Conservation (phyloP, 2,797 vertebrate species). For the Oreochromis grahami region DNA sequence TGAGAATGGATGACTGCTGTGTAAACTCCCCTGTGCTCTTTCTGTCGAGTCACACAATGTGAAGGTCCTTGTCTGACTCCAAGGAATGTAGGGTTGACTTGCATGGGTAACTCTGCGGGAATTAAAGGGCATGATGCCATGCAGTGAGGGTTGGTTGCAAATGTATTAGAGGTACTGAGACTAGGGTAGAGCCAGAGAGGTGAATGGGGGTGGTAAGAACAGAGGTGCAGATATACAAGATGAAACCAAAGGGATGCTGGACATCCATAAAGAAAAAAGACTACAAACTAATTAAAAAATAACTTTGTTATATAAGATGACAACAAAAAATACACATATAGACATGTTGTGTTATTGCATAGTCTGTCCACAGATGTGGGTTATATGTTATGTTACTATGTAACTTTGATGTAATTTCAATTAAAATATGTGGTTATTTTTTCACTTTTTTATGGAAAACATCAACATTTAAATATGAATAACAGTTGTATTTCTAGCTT, state of each 20-base stretch:
- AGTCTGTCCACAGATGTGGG: neutral
- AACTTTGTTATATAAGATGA: neutral
- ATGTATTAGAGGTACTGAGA: neutral
- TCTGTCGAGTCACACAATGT: conserved; percentile 24
- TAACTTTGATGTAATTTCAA: neutral
- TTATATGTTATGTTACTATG: neutral
- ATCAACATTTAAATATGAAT: neutral
- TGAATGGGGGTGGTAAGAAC: neutral
- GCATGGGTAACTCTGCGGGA: neutral
- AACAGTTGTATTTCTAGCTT: neutral
- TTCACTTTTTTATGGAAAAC: neutral
- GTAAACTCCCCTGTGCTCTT: conserved; percentile 31
- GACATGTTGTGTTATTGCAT: neutral
- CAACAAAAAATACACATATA: neutral
- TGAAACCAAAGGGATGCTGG: neutral
- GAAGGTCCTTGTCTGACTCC: conserved; percentile 25
- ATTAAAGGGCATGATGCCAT: neutral
- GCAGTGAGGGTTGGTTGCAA: neutral
- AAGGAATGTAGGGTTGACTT: neutral
- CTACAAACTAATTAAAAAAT: neutral
- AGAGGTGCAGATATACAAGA: neutral
- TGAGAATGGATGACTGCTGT: conserved; percentile 45
- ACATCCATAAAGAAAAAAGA: neutral
- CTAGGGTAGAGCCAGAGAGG: neutral
- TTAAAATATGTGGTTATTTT: neutral